These are phyloP conservation scores for Balaeniceps rex DNA, from an alignment of 2,113 vertebrate species.

Conservation along the genomic window DNA sequence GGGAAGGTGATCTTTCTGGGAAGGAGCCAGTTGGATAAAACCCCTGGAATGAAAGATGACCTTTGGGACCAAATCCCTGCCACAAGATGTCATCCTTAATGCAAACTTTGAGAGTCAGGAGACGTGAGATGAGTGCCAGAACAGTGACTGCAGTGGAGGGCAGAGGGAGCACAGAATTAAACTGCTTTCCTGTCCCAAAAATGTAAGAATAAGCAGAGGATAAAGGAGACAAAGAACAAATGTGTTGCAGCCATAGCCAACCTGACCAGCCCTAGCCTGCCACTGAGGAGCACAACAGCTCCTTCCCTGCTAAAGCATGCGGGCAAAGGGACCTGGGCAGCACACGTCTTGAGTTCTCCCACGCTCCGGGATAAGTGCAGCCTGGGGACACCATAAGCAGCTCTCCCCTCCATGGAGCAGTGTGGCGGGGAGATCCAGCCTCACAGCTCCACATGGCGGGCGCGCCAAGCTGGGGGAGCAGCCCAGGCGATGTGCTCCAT, in stretches of 20 bases:
- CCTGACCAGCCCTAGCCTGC: neutral
- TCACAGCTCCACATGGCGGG: neutral
- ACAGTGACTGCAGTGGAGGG: neutral
- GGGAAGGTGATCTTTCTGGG: neutral
- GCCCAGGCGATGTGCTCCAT: accelerated
- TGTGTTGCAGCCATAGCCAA: neutral
- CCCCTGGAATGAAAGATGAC: neutral
- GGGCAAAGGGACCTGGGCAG: neutral
- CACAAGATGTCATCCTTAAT: neutral
- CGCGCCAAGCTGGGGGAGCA: accelerated
- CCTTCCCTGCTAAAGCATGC: neutral
- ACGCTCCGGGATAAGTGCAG: accelerated
- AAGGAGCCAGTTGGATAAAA: neutral
- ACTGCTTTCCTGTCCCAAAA: neutral
- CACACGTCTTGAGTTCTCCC: accelerated
- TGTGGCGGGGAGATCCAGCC: accelerated
- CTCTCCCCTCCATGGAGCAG: neutral
- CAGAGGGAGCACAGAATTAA: neutral
- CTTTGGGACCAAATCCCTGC: neutral
- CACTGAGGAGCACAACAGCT: neutral
- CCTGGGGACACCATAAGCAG: neutral
- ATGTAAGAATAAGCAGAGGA: neutral
- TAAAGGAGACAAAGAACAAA: neutral
- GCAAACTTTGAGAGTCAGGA: neutral
- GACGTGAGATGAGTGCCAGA: neutral